These are phyloP conservation scores for Diprion similis DNA, from an alignment of 1,140 invertebrate genomes.

Conservation along the genomic window DNA sequence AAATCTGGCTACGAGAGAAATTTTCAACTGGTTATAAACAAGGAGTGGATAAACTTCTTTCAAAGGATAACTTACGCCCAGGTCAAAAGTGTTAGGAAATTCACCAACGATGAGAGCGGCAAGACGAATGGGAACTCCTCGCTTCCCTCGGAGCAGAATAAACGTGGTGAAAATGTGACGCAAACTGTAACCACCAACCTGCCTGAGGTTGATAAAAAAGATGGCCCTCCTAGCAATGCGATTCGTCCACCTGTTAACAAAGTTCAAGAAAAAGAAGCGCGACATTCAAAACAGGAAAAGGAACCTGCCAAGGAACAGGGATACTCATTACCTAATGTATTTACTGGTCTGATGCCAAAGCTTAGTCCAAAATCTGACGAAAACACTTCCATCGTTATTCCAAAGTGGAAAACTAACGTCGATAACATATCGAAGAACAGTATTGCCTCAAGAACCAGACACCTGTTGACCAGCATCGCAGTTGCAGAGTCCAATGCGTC, in stretches of 20 bases:
- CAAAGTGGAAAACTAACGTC: slow-evolving; percentile 58
- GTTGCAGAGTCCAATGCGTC: slow-evolving; percentile 67
- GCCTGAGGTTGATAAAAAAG: slow-evolving; percentile 9
- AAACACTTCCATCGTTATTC: slow-evolving; percentile 31
- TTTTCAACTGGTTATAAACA: slow-evolving; percentile 59
- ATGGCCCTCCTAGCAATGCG: not conserved
- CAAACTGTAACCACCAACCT: not conserved
- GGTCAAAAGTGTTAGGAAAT: slow-evolving; percentile 48
- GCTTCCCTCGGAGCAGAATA: slow-evolving; percentile 16
- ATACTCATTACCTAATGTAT: slow-evolving; percentile 46
- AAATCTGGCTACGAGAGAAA: slow-evolving; percentile 61
- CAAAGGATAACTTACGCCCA: slow-evolving; percentile 55
- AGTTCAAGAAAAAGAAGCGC: slow-evolving; percentile 7
- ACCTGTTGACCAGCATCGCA: slow-evolving; percentile 70
- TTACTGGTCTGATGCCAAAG: slow-evolving; percentile 48
- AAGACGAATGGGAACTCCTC: slow-evolving; percentile 37
- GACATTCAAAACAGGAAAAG: slow-evolving; percentile 11
- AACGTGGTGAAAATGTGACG: slow-evolving; percentile 24
- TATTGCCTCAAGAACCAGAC: slow-evolving; percentile 70
- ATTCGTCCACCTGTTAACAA: not conserved
- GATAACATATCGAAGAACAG: slow-evolving; percentile 61
- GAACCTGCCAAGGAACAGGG: slow-evolving; percentile 32
- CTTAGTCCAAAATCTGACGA: slow-evolving; percentile 42
- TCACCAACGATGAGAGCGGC: slow-evolving; percentile 47
- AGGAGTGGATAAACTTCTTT: slow-evolving; percentile 62